phyloP scores from a whole-genome alignment of 2,113 vertebrate genomes.

The Pogona vitticeps region DNA sequence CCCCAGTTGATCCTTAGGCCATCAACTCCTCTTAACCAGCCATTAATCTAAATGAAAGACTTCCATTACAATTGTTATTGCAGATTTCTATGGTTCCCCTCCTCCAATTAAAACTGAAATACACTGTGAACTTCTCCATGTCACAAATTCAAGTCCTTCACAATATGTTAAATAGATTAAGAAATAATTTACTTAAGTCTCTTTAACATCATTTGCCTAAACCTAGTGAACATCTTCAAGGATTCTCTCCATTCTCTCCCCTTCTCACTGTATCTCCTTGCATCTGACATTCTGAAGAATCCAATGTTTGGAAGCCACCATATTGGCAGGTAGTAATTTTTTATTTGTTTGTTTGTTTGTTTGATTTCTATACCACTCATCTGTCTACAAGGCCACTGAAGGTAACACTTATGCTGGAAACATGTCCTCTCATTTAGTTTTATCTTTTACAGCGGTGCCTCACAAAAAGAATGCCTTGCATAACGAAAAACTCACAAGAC shows the following conservation, averaged over 20 bases:
- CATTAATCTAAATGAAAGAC: slow-evolving; percentile 40
- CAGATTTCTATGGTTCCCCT: slow-evolving; percentile 21
- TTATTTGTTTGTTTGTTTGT: too few species aligned
- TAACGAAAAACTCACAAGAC: too few species aligned
- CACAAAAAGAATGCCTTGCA: too few species aligned
- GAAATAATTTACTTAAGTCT: slow-evolving; percentile 25
- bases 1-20: slow-evolving; percentile 16
- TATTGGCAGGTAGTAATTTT: neutral
- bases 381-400: too few species aligned
- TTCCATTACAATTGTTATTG: slow-evolving; percentile 17
- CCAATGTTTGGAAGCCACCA: neutral
- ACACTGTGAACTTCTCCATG: slow-evolving; percentile 3
- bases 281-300: neutral
- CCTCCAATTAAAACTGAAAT: slow-evolving; percentile 15
- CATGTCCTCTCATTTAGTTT: neutral
- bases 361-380: too few species aligned
- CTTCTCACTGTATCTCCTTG: neutral
- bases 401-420: too few species aligned
- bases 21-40: slow-evolving; percentile 4
- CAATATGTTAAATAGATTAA: neutral
- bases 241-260: slow-evolving; percentile 6
- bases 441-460: too few species aligned
- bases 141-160: neutral
- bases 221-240: neutral
- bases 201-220: slow-evolving; percentile 8